A percentile compares a stretch with the other conserved stretches of the same genome.
phyloP scores from a whole-genome alignment of 30 jellyfish, hydroid and myxozoan genomes.

The Hydra vulgaris region DNA sequence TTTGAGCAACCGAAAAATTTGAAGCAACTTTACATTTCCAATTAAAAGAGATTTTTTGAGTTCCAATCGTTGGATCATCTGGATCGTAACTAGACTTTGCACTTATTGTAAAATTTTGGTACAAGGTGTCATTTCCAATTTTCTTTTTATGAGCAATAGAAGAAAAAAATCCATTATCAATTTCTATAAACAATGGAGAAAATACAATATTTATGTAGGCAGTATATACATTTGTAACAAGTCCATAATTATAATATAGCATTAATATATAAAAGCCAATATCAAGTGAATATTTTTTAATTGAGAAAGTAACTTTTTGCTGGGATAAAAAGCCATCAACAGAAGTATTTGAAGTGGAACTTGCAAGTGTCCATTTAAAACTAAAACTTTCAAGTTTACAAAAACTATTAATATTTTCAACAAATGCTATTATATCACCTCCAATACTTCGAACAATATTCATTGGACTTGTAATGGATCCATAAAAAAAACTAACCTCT shows the following conservation, averaged over 20 bases:
- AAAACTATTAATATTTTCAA: neutral
- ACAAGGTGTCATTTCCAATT: conserved; percentile 6
- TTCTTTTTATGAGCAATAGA: conserved; percentile 38
- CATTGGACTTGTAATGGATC: neutral
- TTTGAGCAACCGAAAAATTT: neutral
- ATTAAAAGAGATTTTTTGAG: conserved; percentile 9
- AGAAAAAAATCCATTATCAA: conserved; percentile 44
- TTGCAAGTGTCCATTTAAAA: neutral
- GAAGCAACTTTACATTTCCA: conserved; percentile 42
- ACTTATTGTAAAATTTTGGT: conserved; percentile 24
- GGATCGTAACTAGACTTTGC: conserved; percentile 64
- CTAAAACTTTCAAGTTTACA: neutral
- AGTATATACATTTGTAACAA: neutral
- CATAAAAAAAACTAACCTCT: neutral
- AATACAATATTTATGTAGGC: conserved; percentile 40
- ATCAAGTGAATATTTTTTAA: neutral
- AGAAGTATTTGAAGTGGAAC: neutral
- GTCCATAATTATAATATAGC: neutral
- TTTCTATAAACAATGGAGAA: conserved; percentile 43
- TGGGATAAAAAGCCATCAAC: neutral
- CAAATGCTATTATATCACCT: neutral
- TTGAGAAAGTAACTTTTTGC: neutral
- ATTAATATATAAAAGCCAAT: conserved; percentile 8
- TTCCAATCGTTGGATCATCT: conserved; percentile 11
- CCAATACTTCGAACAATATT: neutral